These are phyloP conservation scores for Venustaconcha ellipsiformis DNA, from an alignment of 1,140 invertebrate genomes.

Conservation along the genomic window DNA sequence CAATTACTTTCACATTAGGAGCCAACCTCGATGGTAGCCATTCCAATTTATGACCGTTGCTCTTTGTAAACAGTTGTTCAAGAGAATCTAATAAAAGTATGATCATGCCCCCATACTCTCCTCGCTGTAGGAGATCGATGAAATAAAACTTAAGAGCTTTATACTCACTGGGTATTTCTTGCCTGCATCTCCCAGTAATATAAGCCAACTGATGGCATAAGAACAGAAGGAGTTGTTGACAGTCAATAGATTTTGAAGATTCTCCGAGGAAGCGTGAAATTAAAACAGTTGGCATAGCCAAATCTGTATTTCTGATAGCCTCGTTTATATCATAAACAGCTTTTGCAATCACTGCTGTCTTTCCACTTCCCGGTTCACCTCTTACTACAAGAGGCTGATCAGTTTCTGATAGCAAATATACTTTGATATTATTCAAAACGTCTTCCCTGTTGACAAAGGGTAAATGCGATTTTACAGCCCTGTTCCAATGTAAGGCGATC, in stretches of 20 bases:
- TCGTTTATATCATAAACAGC: conserved; percentile 44
- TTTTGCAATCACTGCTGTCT: conserved; percentile 61
- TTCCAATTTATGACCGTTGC: conserved; percentile 56
- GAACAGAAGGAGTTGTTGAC: conserved; percentile 49
- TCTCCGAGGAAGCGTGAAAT: conserved; percentile 58
- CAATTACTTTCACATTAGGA: conserved; percentile 59
- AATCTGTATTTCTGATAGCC: conserved; percentile 34
- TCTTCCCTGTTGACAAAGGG: conserved; percentile 76
- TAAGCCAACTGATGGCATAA: conserved; percentile 59
- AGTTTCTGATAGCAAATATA: conserved; percentile 80
- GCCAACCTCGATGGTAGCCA: conserved; percentile 63
- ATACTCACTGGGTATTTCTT: conserved; percentile 53
- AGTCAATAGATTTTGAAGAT: conserved; percentile 43
- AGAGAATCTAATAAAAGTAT: conserved; percentile 62
- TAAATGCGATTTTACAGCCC: conserved; percentile 91
- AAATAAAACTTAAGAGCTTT: conserved; percentile 52
- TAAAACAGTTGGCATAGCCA: conserved; percentile 45
- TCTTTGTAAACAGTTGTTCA: conserved; percentile 48
- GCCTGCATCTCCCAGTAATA: conserved; percentile 39
- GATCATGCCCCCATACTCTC: conserved; percentile 56
- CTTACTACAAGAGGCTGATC: conserved; percentile 54
- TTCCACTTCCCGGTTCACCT: conserved; percentile 60
- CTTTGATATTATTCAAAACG: conserved; percentile 74
- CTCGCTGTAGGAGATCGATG: conserved; percentile 50
- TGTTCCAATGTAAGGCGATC: conserved; percentile 94